These are phyloP conservation scores for Eupristina koningsbergeri DNA, from an alignment of 1,140 invertebrate species.

Conservation along the genomic window DNA sequence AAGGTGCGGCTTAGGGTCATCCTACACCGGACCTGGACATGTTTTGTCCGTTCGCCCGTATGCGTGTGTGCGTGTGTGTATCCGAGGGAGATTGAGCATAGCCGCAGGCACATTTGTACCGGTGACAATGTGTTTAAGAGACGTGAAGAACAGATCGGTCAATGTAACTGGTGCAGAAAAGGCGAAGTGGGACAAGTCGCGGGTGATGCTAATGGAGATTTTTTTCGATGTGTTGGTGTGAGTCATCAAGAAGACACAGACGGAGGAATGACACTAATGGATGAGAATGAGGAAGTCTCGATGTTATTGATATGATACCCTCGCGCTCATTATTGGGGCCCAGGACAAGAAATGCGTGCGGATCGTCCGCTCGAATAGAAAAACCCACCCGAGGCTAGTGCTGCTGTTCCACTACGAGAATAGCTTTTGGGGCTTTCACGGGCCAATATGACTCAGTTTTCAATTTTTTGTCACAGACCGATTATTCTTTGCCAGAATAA, in stretches of 20 bases:
- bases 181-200: neutral
- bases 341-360: no score
- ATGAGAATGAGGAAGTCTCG: neutral
- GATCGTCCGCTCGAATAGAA: neutral
- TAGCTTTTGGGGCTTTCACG: conserved; percentile 8
- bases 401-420: neutral
- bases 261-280: neutral
- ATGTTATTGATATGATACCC: neutral
- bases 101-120: no score
- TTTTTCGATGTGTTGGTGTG: neutral
- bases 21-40: conserved; percentile 72
- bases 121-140: no score
- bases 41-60: conserved; percentile 67
- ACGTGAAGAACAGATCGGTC: conserved; percentile 50
- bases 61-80: neutral
- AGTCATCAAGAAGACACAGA: neutral
- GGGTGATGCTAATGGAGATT: conserved; percentile 35
- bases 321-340: no score
- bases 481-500: neutral
- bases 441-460: conserved; percentile 27
- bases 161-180: conserved; percentile 56
- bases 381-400: no score
- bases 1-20: conserved; percentile 73
- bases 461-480: neutral
- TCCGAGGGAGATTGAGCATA: conserved; percentile 60